Base-by-base conservation (phyloP, 53 echinoderm and acorn worm genomes). In the Antedon mediterranea region DNA sequence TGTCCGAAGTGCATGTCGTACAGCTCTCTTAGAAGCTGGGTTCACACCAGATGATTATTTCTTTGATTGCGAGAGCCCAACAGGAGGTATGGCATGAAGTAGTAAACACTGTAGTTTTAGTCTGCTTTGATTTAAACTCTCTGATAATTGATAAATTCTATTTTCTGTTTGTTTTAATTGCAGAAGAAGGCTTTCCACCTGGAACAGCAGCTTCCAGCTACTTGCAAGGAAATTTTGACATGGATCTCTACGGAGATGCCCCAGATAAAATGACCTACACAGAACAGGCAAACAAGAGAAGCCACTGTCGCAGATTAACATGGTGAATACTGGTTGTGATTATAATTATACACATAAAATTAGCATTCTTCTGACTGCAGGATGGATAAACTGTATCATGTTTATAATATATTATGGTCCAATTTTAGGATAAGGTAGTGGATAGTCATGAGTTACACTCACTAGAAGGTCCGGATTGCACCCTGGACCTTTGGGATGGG, bases 221-320 rank as follows among this genome's bases (percentile, higher is more conserved):
- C 79, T 89, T 97, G 89, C 98, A 97, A 85, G 92, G 98, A 31
- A 90, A 88, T 83, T 98, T 89, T 90, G 98, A 98, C 71, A 88
- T 98, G 98, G 97, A 97, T 74, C 80, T 95, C 71, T 93, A 98
- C 71, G 93, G 93, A 32, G 98, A 98, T 79, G 98, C 98, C 0
- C 98, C 98, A 0, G 98, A 98, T 77, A 98, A 98, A 84, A 98
- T 98, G 98, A 98, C 98, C 23, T 98, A 98, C 90, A 98, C 98
- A 34, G 98, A 98, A 30, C 98, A 98, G 81, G 98, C 98, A 18
- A 98, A 93, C 74, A 98, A 98, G 76, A 86, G 98, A 70, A 93
- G 87, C 31, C 98, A 98, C 76, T 95, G 97, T 79, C 85, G 89
- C 71, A 85, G 97, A 57, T 88, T 95, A 4, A 95, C 97, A 75